Base-by-base conservation (phyloP, 2,797 vertebrate genomes). In the Cryptoblepharus egeriae region DNA sequence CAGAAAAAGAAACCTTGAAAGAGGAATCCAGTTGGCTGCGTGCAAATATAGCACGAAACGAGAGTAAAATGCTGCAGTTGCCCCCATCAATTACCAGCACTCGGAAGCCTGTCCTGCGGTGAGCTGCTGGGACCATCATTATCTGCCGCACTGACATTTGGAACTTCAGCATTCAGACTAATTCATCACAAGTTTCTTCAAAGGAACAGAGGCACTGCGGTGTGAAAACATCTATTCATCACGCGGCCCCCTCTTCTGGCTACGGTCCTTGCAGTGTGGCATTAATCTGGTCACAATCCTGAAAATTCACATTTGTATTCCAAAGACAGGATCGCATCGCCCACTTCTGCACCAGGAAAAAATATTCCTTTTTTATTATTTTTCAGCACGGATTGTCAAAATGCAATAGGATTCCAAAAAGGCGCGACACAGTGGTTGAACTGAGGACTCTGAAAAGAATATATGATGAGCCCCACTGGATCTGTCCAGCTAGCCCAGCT, bases 1-100 rank as follows among this genome's bases (percentile, higher is more conserved):
- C 30, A 88, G 80, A 83, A 82, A 81, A 3, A 80, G 39, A 79
- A 88, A 86, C 75, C 16, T 81, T 5, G 42, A 73, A 83, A 85
- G 78, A 84, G 84, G 7, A 73, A 92, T 61, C 79, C 92, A 92
- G 89, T 78, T 93, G 88, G 88, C 85, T 90, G 74, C 87, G 77
- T 76, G 85, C 88, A 89, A 81, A 60, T 1, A 2, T 0, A 71
- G 83, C 69, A 82, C 80, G 26, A 60, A 74, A 3, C 70, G 74
- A 88, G 88, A 88, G n/a, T 85, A 91, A 88, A 71, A 52, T 75
- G 75, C 73, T 80, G 80, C 91, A 84, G 87, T 72, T 81, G 89
- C 57, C 86, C 74, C 77, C 83, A 78, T 89, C 81, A 73, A 18
- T 64, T 85, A 87, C 16, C 58, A 84, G 67, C 13, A 8, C 22